Conservation (phyloP, 2,797 vertebrate species). For the Triplophysa yarkandensis region DNA sequence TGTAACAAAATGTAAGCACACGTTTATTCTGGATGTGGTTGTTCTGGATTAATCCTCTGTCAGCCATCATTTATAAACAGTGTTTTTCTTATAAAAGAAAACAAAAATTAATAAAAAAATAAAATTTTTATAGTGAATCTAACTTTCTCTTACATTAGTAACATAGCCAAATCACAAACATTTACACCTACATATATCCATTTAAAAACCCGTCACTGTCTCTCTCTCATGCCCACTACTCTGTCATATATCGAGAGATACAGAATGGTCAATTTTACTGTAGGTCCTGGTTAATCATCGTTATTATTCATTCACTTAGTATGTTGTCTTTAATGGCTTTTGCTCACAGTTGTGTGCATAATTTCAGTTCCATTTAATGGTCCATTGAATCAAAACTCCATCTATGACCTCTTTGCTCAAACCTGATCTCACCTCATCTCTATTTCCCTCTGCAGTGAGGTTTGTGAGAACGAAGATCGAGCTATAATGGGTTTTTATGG, state of each 20-base stretch:
- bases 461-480: constrained; percentile 11
- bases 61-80: too few relatives aligned
- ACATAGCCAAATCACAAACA: background rate
- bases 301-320: constrained; percentile 51
- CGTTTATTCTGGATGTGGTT: too few relatives aligned
- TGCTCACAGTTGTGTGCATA: constrained; percentile 43
- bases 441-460: background rate
- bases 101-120: background rate
- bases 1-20: too few relatives aligned
- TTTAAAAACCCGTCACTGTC: background rate
- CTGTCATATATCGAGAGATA: background rate
- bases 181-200: background rate
- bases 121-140: background rate
- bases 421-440: constrained; percentile 15
- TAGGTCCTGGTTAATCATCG: constrained; percentile 53
- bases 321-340: constrained; percentile 27
- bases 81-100: background rate
- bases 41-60: too few relatives aligned
- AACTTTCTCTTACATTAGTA: background rate
- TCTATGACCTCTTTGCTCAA: constrained; percentile 31
- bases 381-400: constrained; percentile 37
- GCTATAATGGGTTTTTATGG: background rate
- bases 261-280: constrained; percentile 19
- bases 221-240: background rate
- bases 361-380: constrained; percentile 50